These are phyloP conservation scores for Conistra vaccinii DNA, from an alignment of 2,888 invertebrate genomes.

Conservation along the genomic window DNA sequence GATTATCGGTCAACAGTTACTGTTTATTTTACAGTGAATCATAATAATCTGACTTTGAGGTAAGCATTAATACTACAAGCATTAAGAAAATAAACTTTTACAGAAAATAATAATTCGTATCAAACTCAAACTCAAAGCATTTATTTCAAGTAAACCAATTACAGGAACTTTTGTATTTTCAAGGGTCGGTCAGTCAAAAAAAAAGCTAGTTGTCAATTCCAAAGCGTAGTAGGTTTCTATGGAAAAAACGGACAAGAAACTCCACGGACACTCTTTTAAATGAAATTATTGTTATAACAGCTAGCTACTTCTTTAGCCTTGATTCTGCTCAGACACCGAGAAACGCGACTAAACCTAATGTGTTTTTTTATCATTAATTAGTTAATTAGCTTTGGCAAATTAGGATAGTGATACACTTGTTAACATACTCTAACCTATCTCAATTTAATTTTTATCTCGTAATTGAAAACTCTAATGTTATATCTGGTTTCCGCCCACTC, in stretches of 20 bases:
- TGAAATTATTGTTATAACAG: neutral
- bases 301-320: neutral
- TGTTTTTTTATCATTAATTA: conserved; percentile 9
- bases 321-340: conserved; percentile 5
- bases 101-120: neutral
- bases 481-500: conserved; percentile 64
- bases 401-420: neutral
- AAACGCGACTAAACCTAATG: neutral
- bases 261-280: too few relatives aligned
- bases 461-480: conserved; percentile 8
- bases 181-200: too few relatives aligned
- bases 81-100: neutral
- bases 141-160: too few relatives aligned
- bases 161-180: too few relatives aligned
- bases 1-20: neutral
- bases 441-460: conserved; percentile 5
- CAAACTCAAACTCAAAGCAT: too few relatives aligned
- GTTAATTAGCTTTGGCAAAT: conserved; percentile 7
- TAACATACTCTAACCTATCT: neutral
- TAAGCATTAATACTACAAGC: neutral
- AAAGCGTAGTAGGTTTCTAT: too few relatives aligned
- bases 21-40: neutral
- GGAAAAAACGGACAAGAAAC: too few relatives aligned
- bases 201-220: too few relatives aligned
- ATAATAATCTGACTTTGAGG: neutral